These are phyloP conservation scores for Lasiurus borealis DNA, from an alignment of 2,113 vertebrate species.

Conservation along the genomic window DNA sequence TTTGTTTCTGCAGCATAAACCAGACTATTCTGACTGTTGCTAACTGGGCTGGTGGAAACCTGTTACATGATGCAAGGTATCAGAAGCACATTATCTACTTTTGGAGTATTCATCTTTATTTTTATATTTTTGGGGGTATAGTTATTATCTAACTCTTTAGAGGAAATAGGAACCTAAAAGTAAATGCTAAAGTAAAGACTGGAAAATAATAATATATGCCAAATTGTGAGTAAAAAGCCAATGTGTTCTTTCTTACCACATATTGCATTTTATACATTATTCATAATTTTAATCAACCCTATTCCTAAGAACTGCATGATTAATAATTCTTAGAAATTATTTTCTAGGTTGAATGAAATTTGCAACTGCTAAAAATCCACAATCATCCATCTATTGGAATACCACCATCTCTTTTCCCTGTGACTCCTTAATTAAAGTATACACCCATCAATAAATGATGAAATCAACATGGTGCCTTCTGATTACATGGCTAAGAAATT, in stretches of 20 bases:
- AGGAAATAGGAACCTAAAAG: not conserved
- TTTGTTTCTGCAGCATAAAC: not conserved
- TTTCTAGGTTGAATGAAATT: conserved; percentile 61
- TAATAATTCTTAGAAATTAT: conserved; percentile 54
- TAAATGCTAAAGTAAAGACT: not conserved
- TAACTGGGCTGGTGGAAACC: not conserved
- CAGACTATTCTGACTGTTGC: not conserved
- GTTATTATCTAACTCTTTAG: conserved; percentile 36
- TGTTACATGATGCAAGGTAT: not conserved
- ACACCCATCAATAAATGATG: not conserved
- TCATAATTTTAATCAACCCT: conserved; percentile 63
- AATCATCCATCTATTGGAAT: conserved; percentile 36
- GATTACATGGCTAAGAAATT: conserved; percentile 18
- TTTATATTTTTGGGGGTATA: not conserved
- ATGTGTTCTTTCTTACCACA: conserved; percentile 32
- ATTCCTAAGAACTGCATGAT: not conserved
- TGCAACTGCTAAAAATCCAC: conserved; percentile 27
- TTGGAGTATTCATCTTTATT: not conserved
- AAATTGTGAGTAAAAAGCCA: conserved; percentile 48
- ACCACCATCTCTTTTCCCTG: not conserved
- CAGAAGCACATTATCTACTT: not conserved
- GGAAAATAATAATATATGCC: not conserved
- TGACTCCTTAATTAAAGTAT: conserved; percentile 41
- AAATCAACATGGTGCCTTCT: conserved; percentile 67
- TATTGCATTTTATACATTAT: conserved; percentile 58